Base-by-base conservation (phyloP, 2,797 vertebrate genomes). In the Scleropages formosus region DNA sequence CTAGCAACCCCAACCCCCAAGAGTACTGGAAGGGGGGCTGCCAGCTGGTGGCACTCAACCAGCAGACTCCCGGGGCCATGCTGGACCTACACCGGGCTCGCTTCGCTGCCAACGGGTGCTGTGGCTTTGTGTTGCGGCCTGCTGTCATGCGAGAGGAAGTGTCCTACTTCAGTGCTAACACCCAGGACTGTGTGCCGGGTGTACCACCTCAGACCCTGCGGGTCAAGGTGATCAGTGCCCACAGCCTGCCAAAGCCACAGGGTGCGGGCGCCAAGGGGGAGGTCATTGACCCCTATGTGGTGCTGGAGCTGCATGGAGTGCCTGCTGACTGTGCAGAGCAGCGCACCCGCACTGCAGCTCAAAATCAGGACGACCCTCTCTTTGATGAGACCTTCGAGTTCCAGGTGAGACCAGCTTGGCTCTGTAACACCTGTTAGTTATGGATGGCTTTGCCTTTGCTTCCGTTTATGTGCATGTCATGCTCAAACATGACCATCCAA, bases 301-400 rank as follows among this genome's bases (percentile, higher is more conserved):
- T 96, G 68, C 90, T 99, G 84, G 98, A 98, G 88, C 92, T 99
- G 81, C 98, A 98, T 0, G 98, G 98, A 0, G 95, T 99, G 46
- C 97, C 97, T 0, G 95, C 96, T 0, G 98, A 99, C 88, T 98
- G 97, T 68, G 91, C 94, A 0, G 98, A 99, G 22, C 95, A 97
- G 85, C 93, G 96, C 84, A 98, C 98, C n/a, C 96, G 95, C 80
- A 98, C 98, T 0, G 95, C 96, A 8, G 95, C 95, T 27, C 95
- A 98, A 80, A 98, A 98, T 91, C 96, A 96, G 49, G 96, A 98
- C 64, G 94, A 97, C 82, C 97, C 98, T 0, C 94, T 99, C 82
- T 98, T 98, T 79, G 98, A 99, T 15, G 97, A 98, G 87, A 99
- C 94, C 71, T 98, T 99, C 74, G 97, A 98, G 88, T 99, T 99